phyloP scores from a whole-genome alignment of 92 coral and sea anemone species.

The Montipora capitata region DNA sequence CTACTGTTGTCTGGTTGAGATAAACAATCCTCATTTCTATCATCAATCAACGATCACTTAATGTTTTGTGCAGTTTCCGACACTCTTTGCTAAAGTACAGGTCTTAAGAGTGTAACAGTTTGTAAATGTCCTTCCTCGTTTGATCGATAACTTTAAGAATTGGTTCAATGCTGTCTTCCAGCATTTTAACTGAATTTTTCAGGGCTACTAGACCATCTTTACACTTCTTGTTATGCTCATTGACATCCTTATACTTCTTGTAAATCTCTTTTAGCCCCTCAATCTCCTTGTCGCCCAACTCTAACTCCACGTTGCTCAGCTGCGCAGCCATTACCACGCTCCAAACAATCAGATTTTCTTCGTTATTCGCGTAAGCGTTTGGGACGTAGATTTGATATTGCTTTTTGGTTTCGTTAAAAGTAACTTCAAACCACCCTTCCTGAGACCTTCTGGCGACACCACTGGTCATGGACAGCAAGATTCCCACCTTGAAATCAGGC shows the following conservation, averaged over 20 bases:
- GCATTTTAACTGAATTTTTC: neutral
- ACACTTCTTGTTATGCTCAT: slow-evolving; percentile 43
- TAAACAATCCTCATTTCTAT: no score
- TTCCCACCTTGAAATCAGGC: slow-evolving; percentile 64
- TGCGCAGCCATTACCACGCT: slow-evolving; percentile 74
- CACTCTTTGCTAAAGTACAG: no score
- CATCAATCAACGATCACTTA: no score
- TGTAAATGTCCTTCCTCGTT: neutral
- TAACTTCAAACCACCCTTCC: slow-evolving; percentile 52
- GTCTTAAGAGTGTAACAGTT: neutral
- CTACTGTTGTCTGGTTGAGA: no score
- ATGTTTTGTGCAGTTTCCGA: no score
- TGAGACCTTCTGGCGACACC: slow-evolving; percentile 54
- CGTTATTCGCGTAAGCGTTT: slow-evolving; percentile 46
- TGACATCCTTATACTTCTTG: slow-evolving; percentile 37
- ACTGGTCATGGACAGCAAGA: slow-evolving; percentile 69
- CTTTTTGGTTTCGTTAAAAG: slow-evolving; percentile 3
- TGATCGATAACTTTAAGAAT: neutral
- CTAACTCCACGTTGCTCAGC: slow-evolving; percentile 45
- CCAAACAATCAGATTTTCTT: slow-evolving; percentile 71
- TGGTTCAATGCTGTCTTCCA: neutral
- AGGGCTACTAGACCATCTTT: slow-evolving; percentile 22
- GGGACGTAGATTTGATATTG: slow-evolving; percentile 77
- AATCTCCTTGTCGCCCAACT: slow-evolving; percentile 32
- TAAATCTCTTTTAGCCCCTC: slow-evolving; percentile 19